Percentiles rank a stretch among this genome's conserved stretches.
phyloP scores from a whole-genome alignment of 2,888 invertebrate genomes.

The Polymixis lichenea region DNA sequence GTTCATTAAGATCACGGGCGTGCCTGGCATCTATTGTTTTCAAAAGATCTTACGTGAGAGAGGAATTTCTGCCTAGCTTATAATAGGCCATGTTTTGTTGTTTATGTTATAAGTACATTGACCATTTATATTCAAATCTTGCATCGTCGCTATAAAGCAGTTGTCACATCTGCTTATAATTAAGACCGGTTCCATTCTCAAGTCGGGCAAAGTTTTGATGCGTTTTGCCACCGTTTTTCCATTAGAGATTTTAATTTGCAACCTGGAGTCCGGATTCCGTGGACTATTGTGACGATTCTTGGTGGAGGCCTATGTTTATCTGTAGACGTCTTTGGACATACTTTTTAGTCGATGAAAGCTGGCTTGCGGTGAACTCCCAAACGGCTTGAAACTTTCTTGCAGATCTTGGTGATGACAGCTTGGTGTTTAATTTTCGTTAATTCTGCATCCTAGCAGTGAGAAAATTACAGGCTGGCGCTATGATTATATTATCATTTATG shows the following conservation, averaged over 20 bases:
- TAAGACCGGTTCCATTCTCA: background rate
- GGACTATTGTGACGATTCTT: background rate
- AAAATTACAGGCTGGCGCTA: background rate
- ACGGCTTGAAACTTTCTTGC: background rate
- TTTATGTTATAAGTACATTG: background rate
- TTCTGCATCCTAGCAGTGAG: background rate
- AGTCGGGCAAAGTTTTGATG: background rate
- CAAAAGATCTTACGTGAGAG: constrained; percentile 31
- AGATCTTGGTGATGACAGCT: background rate
- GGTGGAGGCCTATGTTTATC: background rate
- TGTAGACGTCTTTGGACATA: background rate
- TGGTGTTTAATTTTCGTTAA: background rate
- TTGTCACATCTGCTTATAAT: background rate
- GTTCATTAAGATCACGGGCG: constrained; percentile 50
- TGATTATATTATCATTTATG: no score
- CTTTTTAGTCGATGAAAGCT: background rate
- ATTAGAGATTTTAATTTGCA: background rate
- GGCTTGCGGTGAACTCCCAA: background rate
- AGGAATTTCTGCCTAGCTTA: constrained; percentile 21
- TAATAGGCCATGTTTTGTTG: background rate
- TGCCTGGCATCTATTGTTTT: constrained; percentile 12
- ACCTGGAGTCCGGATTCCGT: background rate
- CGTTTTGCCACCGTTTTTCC: background rate
- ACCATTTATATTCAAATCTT: background rate
- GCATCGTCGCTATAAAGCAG: no score